phyloP scores from a whole-genome alignment of 2,888 invertebrate species.

The Zaprionus obscuricornis region DNA sequence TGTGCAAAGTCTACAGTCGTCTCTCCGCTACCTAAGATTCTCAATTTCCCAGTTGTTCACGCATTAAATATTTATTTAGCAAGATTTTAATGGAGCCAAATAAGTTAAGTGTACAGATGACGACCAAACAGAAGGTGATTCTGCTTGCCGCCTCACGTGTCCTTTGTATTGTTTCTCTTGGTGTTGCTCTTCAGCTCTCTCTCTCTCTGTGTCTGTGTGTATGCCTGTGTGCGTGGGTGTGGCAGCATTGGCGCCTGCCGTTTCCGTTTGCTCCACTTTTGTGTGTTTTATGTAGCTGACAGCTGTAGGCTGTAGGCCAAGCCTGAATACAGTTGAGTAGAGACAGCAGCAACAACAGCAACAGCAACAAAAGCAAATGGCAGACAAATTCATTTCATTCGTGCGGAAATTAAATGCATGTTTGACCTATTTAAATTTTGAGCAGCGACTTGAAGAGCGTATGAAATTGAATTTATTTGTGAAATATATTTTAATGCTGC shows the following conservation, averaged over 20 bases:
- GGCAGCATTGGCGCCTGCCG: neutral
- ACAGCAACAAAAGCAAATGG: neutral
- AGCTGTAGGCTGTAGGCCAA: conserved; percentile 44
- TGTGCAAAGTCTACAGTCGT: too few species aligned
- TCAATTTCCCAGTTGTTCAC: conserved; percentile 64
- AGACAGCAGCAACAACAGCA: too few species aligned
- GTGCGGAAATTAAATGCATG: conserved; percentile 75
- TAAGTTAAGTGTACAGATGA: conserved; percentile 64
- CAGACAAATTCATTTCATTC: conserved; percentile 73
- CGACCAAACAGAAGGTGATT: conserved; percentile 42
- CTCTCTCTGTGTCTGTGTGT: neutral
- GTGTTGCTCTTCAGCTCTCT: too few species aligned
- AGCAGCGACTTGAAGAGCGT: conserved; percentile 21
- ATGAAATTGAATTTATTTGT: conserved; percentile 64
- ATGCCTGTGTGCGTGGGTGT: conserved; percentile 2
- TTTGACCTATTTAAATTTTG: conserved; percentile 74
- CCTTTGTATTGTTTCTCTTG: conserved; percentile 29
- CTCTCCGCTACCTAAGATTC: neutral
- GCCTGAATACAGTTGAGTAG: neutral
- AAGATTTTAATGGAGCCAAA: conserved; percentile 76
- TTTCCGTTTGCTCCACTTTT: neutral
- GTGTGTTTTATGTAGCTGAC: conserved; percentile 60
- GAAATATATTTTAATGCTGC: conserved; percentile 51
- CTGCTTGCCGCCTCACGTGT: conserved; percentile 43
- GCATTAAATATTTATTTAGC: conserved; percentile 79